These are phyloP conservation scores for Aphodius sticticus DNA, from an alignment of 2,888 invertebrate species.

Conservation along the genomic window DNA sequence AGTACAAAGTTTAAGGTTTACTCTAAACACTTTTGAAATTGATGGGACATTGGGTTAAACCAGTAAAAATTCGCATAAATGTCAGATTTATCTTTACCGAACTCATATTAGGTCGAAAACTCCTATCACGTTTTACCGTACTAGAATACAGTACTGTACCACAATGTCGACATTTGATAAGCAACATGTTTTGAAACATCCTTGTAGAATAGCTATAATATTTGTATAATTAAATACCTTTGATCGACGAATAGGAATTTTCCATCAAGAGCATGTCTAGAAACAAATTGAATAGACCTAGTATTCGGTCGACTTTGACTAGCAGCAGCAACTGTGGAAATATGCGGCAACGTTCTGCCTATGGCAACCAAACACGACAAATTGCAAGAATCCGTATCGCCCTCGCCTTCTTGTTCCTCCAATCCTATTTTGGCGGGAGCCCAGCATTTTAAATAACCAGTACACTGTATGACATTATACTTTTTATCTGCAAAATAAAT, in stretches of 20 bases:
- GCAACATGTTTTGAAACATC: too few relatives aligned
- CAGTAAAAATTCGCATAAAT: too few relatives aligned
- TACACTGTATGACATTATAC: conserved; percentile 90
- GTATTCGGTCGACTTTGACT: conserved; percentile 61
- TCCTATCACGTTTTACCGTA: too few relatives aligned
- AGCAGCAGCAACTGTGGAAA: conserved; percentile 60
- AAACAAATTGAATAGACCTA: conserved; percentile 77
- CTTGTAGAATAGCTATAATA: too few relatives aligned
- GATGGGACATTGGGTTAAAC: too few relatives aligned
- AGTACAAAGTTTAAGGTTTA: too few relatives aligned
- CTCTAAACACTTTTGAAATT: too few relatives aligned
- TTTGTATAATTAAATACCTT: conserved; percentile 65
- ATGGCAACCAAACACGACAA: conserved; percentile 90
- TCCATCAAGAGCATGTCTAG: conserved; percentile 87
- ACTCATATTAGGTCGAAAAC: too few relatives aligned
- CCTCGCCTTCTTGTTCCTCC: conserved; percentile 72
- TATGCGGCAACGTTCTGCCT: conserved; percentile 74
- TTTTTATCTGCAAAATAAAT: conserved; percentile 70
- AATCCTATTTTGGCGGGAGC: conserved; percentile 78
- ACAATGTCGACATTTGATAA: too few relatives aligned
- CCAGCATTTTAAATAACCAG: conserved; percentile 94
- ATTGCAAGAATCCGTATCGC: conserved; percentile 69
- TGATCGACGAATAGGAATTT: conserved; percentile 94
- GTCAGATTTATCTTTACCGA: too few relatives aligned
- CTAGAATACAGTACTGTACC: too few relatives aligned